Evolutionary conservation across 2,888 invertebrate species (phyloP), one percentile per base, ranked within the genome.

Genomic region (Coenonympha arcania): DNA sequence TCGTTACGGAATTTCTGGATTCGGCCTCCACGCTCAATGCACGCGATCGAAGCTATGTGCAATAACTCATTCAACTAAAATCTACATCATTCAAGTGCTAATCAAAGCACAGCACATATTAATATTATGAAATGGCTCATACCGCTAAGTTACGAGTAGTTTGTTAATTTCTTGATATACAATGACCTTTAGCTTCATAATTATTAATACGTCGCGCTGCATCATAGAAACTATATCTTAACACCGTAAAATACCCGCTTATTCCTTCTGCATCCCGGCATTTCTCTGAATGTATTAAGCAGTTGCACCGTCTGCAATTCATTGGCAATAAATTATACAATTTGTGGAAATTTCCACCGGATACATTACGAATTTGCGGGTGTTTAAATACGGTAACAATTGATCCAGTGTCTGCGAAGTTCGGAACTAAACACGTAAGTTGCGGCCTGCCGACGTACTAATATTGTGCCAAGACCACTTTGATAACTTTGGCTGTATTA

Each of bases 401-500:
- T 63, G 64, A 70, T 65, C 64, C 60, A 65, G 60, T 58, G 76
- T 77, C 76, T 77, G 75, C 67, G 68, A 76, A 77, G 71, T 77
- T 77, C 46, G 16, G 47, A 63, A 61, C 62, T 65, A 61, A 65
- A 63, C 62, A 62, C 62, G 64, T 61, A 63, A 65, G 62, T 66
- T 61, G 63, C 58, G 66, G 64, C 58, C 57, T 60, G 54, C 58
- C 59, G 50, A 57, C 60, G 59, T 59, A 58, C 59, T 63, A 65
- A 64, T 63, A 61, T 64, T 63, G 60, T 63, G 58, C 56, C 57
- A 62, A 61, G 50, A 59, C 55, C 56, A 56, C 54, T 60, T 58
- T 57, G 52, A 55, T 57, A 63, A 63, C 58, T 59, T 56, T 51
- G 42, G 43, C 49, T 46, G 46, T 57, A 58, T 58, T 59, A 55